Evolutionary conservation across 1,140 invertebrate species (phyloP).

Genomic region (Pararge aegeria): DNA sequence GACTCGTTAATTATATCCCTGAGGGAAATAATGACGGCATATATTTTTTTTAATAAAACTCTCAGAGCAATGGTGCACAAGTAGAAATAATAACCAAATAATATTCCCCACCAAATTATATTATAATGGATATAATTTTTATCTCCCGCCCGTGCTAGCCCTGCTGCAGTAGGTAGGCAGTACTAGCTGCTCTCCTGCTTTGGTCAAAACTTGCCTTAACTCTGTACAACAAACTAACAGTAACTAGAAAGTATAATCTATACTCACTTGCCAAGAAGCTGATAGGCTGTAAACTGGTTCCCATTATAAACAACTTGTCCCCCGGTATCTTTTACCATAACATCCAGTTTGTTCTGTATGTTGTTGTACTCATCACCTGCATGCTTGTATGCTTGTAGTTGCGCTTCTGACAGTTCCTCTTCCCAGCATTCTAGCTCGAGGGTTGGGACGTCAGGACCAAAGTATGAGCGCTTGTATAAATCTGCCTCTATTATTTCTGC

Average conservation of each 20-base stretch:
- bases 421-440: conserved; percentile 84
- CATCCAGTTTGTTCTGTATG: conserved; percentile 80
- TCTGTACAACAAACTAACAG: too few species aligned
- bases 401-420: conserved; percentile 83
- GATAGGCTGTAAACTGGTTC: conserved; percentile 81
- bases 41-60: too few species aligned
- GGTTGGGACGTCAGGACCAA: conserved; percentile 77
- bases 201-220: too few species aligned
- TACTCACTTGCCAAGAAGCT: conserved; percentile 79
- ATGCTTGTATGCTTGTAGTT: conserved; percentile 80
- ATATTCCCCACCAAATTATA: too few species aligned
- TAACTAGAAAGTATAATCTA: conserved; percentile 4
- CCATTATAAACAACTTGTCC: conserved; percentile 82
- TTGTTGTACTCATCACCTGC: conserved; percentile 82
- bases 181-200: too few species aligned
- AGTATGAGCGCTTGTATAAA: conserved; percentile 71
- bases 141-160: too few species aligned
- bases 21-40: too few species aligned
- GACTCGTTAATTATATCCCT: too few species aligned
- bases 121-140: too few species aligned
- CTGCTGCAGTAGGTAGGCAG: too few species aligned
- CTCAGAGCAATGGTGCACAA: too few species aligned
- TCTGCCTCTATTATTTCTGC: conserved; percentile 73
- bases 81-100: too few species aligned
- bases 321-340: conserved; percentile 80